A percentile compares a stretch with the other conserved stretches of the same genome.
Conservation (phyloP, 2,797 vertebrate species). For the Apogon hyalosoma region DNA sequence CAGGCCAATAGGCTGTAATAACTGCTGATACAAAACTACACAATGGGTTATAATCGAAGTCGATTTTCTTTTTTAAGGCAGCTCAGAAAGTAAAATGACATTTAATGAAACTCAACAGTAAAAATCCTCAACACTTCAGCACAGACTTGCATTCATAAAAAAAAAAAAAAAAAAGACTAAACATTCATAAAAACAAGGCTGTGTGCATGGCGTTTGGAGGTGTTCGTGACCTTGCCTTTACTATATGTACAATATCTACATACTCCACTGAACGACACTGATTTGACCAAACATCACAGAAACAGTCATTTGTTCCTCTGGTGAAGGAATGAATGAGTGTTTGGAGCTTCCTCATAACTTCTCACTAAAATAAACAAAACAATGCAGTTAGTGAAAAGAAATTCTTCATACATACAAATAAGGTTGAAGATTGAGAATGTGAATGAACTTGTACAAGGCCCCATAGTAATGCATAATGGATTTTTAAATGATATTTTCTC, state of each 20-base stretch:
- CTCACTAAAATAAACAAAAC: conserved; percentile 77
- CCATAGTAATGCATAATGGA: too few species aligned
- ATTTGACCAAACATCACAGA: conserved; percentile 23
- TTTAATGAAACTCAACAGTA: conserved; percentile 46
- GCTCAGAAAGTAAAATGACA: conserved; percentile 29
- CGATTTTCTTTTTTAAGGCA: conserved; percentile 32
- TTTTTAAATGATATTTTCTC: too few species aligned
- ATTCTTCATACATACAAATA: neutral
- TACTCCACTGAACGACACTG: conserved; percentile 36
- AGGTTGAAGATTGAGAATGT: neutral
- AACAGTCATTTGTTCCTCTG: conserved; percentile 10
- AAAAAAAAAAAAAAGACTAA: conserved; percentile 25
- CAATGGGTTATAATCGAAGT: conserved; percentile 1
- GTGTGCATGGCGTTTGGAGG: conserved; percentile 17
- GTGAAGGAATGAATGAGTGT: conserved; percentile 23
- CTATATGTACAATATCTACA: conserved; percentile 33
- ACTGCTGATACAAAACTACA: conserved; percentile 27
- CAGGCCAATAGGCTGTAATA: conserved; percentile 22
- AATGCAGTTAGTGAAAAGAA: conserved; percentile 18
- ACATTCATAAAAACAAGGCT: conserved; percentile 37
- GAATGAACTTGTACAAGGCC: too few species aligned
- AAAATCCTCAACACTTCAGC: conserved; percentile 17
- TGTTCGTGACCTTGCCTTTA: conserved; percentile 46
- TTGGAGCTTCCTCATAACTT: conserved; percentile 82
- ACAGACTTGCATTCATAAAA: conserved; percentile 48